Conservation (phyloP, 2,888 invertebrate species). For the Agrotis puta region DNA sequence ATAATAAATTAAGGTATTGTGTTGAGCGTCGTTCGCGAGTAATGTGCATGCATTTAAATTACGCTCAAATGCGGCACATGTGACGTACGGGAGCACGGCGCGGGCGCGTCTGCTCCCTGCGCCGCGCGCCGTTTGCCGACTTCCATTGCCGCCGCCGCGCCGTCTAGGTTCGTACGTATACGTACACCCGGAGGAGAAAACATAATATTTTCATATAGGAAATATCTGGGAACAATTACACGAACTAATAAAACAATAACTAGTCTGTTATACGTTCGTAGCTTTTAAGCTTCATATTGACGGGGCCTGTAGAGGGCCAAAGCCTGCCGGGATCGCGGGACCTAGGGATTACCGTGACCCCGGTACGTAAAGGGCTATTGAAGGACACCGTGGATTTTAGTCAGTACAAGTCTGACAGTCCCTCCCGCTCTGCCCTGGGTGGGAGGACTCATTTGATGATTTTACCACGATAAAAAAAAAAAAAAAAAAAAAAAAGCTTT, state of each 20-base stretch:
- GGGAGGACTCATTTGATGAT: too few relatives aligned
- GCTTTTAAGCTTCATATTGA: conserved; percentile 10
- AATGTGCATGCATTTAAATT: conserved; percentile 87
- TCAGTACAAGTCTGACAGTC: too few relatives aligned
- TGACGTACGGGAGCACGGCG: conserved; percentile 48
- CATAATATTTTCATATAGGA: conserved; percentile 25
- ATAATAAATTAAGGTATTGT: conserved; percentile 83
- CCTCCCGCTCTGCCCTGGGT: too few relatives aligned
- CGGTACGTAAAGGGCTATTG: too few relatives aligned
- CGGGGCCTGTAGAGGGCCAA: too few relatives aligned
- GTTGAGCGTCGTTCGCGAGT: conserved; percentile 75
- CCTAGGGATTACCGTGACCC: too few relatives aligned
- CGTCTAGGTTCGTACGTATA: too few relatives aligned
- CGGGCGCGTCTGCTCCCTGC: conserved; percentile 47
- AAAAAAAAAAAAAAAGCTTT: too few relatives aligned
- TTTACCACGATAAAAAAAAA: too few relatives aligned
- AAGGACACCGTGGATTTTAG: too few relatives aligned
- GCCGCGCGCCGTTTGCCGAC: too few relatives aligned
- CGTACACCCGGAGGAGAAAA: conserved; percentile 67
- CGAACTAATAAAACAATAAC: conserved; percentile 9
- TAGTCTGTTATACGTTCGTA: conserved; percentile 20
- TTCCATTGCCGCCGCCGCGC: conserved; percentile 25
- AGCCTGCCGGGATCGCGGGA: too few relatives aligned
- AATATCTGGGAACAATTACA: conserved; percentile 15
- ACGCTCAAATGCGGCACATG: conserved; percentile 81